Percentiles rank a stretch among this genome's conserved stretches.
Conservation (phyloP, 37 sponge, comb jelly and placozoan species). For the Hormiphora californensis region DNA sequence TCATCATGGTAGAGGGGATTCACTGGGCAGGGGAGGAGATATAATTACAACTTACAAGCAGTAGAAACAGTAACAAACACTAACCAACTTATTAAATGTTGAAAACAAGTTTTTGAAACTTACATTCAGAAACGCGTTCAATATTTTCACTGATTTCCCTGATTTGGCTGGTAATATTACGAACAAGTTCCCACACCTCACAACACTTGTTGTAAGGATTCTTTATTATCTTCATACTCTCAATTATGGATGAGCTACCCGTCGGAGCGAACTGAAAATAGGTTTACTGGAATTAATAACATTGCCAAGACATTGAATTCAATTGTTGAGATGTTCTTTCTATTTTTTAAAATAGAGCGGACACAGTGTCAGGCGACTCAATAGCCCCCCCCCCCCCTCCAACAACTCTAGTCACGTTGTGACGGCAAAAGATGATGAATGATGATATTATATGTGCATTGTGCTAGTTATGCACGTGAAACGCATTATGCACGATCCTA, state of each 20-base stretch:
- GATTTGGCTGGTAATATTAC: conserved; percentile 14
- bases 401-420: no score
- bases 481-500: no score
- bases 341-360: no score
- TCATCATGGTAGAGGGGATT: conserved; percentile 60
- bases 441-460: no score
- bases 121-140: conserved; percentile 27
- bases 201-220: conserved; percentile 65
- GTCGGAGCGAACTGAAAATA: conserved; percentile 70
- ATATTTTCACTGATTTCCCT: conserved; percentile 49
- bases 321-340: not conserved
- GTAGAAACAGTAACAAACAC: not conserved
- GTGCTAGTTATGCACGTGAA: no score
- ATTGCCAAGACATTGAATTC: not conserved
- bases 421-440: no score
- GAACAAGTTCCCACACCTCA: conserved; percentile 56
- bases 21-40: no score
- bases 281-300: not conserved
- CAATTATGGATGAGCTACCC: conserved; percentile 55
- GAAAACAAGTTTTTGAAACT: not conserved
- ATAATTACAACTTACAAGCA: not conserved
- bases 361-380: no score
- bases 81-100: no score
- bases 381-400: not conserved
- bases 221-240: conserved; percentile 63